Evolutionary conservation across 2,888 invertebrate genomes (phyloP).

Genomic region (Lasioglossum leucozonium): DNA sequence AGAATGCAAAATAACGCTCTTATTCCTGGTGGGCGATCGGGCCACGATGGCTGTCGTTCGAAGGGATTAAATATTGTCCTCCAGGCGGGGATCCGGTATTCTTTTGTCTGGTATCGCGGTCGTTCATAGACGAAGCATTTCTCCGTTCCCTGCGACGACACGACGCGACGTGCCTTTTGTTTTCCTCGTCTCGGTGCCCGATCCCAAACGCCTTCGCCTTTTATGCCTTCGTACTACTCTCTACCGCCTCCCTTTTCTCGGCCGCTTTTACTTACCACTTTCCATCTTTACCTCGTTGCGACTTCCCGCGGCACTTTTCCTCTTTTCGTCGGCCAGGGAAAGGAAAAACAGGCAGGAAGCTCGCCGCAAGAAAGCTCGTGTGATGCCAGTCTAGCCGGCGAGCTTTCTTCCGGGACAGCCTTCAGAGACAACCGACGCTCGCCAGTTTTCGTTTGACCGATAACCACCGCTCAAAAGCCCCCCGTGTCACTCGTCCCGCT

Average conservation of each 20-base stretch:
- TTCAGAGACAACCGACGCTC: constrained; percentile 40
- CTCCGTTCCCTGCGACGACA: constrained; percentile 42
- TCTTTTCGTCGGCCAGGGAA: constrained; percentile 5
- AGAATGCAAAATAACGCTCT: constrained; percentile 30
- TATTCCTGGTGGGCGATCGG: constrained; percentile 24
- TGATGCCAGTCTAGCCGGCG: constrained; percentile 18
- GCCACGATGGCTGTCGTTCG: constrained; percentile 21
- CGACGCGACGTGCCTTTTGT: constrained; percentile 50
- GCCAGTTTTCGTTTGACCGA: constrained; percentile 53
- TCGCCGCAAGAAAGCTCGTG: constrained; percentile 45
- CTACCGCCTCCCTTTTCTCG: constrained; percentile 5
- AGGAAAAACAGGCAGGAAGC: constrained; percentile 28
- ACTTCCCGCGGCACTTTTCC: constrained; percentile 47
- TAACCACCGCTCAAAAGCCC: constrained; percentile 40
- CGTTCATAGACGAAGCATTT: constrained; percentile 52
- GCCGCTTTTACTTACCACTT: constrained; percentile 36
- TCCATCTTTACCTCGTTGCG: constrained; percentile 37
- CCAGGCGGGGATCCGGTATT: constrained; percentile 22
- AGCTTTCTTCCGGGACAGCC: constrained; percentile 48
- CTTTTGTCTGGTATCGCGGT: constrained; percentile 47
- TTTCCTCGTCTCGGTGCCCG: constrained; percentile 49
- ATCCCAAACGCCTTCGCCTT: constrained; percentile 55
- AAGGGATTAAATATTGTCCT: constrained; percentile 65
- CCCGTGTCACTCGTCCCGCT: constrained; percentile 10
- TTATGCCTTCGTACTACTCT: constrained; percentile 16